Evolutionary conservation across 2,888 invertebrate genomes (phyloP), one percentile per base, ranked within the genome.

Genomic region (Podabrus alpinus): DNA sequence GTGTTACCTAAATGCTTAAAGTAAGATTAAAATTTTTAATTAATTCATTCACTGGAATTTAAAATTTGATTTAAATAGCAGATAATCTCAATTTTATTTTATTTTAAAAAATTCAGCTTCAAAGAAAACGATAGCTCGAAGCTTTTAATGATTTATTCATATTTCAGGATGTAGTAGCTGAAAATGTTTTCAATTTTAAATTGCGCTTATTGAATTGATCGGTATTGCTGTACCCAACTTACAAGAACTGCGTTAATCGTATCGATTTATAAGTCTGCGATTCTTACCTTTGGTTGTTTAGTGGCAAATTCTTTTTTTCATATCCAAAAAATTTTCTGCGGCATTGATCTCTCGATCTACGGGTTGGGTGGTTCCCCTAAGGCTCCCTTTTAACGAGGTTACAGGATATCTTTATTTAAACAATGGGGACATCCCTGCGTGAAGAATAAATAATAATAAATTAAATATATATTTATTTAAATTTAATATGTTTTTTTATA

Each of bases 401-500:
- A n/a, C n/a, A n/a, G n/a, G n/a, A n/a, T n/a, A n/a, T n/a, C n/a
- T n/a, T n/a, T n/a, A n/a, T n/a, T n/a, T n/a, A n/a, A n/a, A n/a
- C n/a, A n/a, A n/a, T n/a, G n/a, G n/a, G n/a, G n/a, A n/a, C n/a
- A n/a, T n/a, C n/a, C n/a, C 11, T 25, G 29, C 1, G n/a, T 3
- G 0, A 1, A n/a, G 9, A 45, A 45, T n/a, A n/a, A 45, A n/a
- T n/a, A n/a, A 64, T 10, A 64, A 74, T 79, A 79, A 78, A 78
- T 79, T 79, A 79, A 79, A 79, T 80, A 79, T 79, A 79, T 79
- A 79, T 80, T 80, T 80, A 79, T 80, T 78, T 78, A 74, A 78
- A 78, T 78, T 77, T 77, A 79, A 78, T 79, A 80, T 74, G 69
- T 75, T 72, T 77, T n/a, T 74, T 78, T 78, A 77, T 76, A 78